These are phyloP conservation scores for Uropetala carovei DNA, from an alignment of 2,888 invertebrate species.

Conservation along the genomic window DNA sequence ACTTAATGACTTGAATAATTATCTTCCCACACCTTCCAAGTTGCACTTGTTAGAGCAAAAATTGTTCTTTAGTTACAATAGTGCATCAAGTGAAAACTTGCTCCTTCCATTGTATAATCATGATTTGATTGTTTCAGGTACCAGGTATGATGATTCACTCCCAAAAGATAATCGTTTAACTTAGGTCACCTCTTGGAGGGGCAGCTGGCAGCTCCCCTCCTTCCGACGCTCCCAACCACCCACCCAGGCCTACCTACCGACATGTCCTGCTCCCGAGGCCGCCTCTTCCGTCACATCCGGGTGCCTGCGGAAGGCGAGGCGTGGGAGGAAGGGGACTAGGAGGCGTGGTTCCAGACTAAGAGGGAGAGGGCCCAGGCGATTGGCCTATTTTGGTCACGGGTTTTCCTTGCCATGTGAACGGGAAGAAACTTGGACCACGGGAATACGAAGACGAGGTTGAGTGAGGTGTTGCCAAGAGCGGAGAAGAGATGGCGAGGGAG, in stretches of 20 bases:
- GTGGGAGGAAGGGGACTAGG: slow-evolving; percentile 41
- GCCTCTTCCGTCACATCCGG: slow-evolving; percentile 48
- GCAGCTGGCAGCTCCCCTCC: not conserved
- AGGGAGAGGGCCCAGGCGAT: slow-evolving; percentile 2
- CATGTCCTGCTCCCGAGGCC: slow-evolving; percentile 48
- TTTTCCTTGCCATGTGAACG: slow-evolving; percentile 16
- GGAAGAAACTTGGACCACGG: not conserved
- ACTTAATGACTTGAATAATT: too few relatives aligned
- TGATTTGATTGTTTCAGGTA: not conserved
- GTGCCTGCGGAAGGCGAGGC: slow-evolving; percentile 17
- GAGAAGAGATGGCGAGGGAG: too few relatives aligned
- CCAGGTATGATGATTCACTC: not conserved
- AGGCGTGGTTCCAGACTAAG: slow-evolving; percentile 37
- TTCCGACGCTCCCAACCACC: not conserved
- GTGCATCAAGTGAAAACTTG: not conserved
- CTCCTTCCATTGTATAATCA: not conserved
- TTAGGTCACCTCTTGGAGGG: not conserved
- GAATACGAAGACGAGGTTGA: not conserved
- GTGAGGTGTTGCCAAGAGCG: slow-evolving; percentile 27
- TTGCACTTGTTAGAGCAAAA: too few relatives aligned
- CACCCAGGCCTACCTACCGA: not conserved
- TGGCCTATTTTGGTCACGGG: slow-evolving; percentile 55
- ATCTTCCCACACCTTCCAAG: too few relatives aligned
- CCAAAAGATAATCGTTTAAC: not conserved
- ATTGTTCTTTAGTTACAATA: not conserved